A percentile compares a stretch with the other conserved stretches of the same genome.
Conservation (phyloP, 2,797 vertebrate species). For the Heteromormyrus szaboi region DNA sequence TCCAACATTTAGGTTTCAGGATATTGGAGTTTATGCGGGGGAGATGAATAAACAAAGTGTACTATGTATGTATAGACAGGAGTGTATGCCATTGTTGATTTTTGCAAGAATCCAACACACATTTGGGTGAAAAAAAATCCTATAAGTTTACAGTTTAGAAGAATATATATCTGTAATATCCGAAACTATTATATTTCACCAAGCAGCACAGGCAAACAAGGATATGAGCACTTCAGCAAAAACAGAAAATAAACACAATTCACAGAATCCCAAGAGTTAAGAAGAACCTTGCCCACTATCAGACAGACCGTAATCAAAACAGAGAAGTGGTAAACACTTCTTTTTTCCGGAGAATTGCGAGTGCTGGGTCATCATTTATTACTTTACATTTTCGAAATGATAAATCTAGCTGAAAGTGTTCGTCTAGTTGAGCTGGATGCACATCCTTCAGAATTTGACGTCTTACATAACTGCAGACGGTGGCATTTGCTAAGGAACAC, state of each 20-base stretch:
- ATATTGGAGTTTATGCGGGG: not conserved
- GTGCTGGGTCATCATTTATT: not conserved
- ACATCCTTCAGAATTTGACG: not conserved
- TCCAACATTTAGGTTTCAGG: not conserved
- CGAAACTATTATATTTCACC: not conserved
- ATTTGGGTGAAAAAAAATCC: not conserved
- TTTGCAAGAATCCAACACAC: not conserved
- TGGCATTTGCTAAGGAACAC: not conserved
- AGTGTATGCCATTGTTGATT: not conserved
- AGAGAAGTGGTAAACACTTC: conserved; percentile 5
- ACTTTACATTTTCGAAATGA: not conserved
- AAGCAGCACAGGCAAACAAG: not conserved
- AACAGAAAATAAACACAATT: not conserved
- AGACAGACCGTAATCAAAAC: not conserved
- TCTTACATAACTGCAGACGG: not conserved
- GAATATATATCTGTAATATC: not conserved
- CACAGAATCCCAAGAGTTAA: not conserved
- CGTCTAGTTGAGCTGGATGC: not conserved
- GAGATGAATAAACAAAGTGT: not conserved
- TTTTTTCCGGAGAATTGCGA: not conserved
- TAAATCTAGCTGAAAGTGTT: not conserved
- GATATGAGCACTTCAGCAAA: not conserved
- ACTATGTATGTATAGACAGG: not conserved
- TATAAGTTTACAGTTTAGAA: not conserved
- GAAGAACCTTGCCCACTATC: not conserved